Evolutionary conservation across 2,113 vertebrate species (phyloP), one percentile per base, ranked within the genome.

Genomic region (Sinocyclocheilus maitianheensis): DNA sequence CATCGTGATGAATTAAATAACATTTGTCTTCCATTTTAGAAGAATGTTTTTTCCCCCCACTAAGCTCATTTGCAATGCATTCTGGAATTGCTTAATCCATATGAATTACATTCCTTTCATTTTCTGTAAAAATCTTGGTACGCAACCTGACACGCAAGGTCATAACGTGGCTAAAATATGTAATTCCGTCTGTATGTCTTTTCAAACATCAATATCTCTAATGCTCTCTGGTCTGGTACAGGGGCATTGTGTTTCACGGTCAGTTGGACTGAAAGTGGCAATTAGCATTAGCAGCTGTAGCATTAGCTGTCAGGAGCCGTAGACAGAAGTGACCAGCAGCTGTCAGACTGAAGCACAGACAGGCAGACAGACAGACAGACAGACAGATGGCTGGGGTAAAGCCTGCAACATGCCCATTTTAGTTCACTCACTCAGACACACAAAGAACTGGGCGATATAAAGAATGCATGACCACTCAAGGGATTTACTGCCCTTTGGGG

Each of bases 361-460:
- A 77, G 75, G 13, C 75, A 20, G 75, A 53, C 48, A 90, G 89
- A 90, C 88, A 89, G 88, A 91, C 26, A 26, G 26, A 26, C 88
- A 83, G 67, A 91, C 91, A 90, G 90, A 92, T 92, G 90, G 88
- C 60, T 60, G 37, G n/a, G 75, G 69, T 89, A 86, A 89, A 83
- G 75, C 85, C 40, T 58, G 37, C 43, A 76, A 84, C 3, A 20
- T 53, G 65, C 14, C 12, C 77, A 16, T 82, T 80, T 69, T 69
- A 67, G 62, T 67, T 46, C 79, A 5, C 60, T 46, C n/a, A 46
- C 60, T 63, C 24, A 81, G 51, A 60, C 37, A 81, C 58, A 81
- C 40, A 30, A 16, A 81, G n/a, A 43, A 24, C n/a, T 51, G 74
- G n/a, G n/a, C 1, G 11, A 14, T 24, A 76, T 76, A 48, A 76